Evolutionary conservation across 2,113 vertebrate genomes (phyloP), one percentile per base, ranked within the genome.

Genomic region (Phoxinus phoxinus): DNA sequence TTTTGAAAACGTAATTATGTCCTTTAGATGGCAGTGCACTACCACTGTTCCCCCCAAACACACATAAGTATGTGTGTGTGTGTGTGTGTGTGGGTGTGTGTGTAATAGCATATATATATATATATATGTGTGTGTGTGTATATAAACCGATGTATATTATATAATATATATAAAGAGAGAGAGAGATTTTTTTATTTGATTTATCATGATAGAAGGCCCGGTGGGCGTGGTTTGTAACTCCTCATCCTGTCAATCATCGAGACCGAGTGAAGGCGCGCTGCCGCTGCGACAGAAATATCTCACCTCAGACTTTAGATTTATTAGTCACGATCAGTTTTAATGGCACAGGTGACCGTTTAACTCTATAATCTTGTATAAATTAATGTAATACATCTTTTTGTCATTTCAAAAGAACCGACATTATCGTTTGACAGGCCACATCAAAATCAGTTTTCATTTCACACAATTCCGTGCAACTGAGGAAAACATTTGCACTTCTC

Each of bases 1-100:
- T 41, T 58, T 58, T 23, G 3, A 23, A 58, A 58, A 58, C n/a
- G 6, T 48, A 74, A 4, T 48, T 76, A 8, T 23, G 48, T 51
- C 44, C 74, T 51, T 30, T 76, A 76, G 74, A 53, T 76, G 74
- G 74, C 46, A 76, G 48, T 53, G 44, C 27, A 53, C 74, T 76
- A 76, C 74, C 46, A 75, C 13, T 19, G 8, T 51, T 51, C 0
- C 1, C 15, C 48, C 48, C 48, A 8, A 41, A 41, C 37, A 41
- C 37, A 7, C 37, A 41, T 9, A 9, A 7, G 9, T 41, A 41
- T 2, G 2, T 8, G 1, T 41, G 37, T 41, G 37, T 2, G 37
- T 1, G 37, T 35, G n/a, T 2, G 2, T 8, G 1, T 41, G 37
- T 41, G 37, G 0, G 37, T 1, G 37, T 32, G 32, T 32, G 32